Base-by-base conservation (phyloP, 1,140 invertebrate genomes). In the Octopus sinensis region DNA sequence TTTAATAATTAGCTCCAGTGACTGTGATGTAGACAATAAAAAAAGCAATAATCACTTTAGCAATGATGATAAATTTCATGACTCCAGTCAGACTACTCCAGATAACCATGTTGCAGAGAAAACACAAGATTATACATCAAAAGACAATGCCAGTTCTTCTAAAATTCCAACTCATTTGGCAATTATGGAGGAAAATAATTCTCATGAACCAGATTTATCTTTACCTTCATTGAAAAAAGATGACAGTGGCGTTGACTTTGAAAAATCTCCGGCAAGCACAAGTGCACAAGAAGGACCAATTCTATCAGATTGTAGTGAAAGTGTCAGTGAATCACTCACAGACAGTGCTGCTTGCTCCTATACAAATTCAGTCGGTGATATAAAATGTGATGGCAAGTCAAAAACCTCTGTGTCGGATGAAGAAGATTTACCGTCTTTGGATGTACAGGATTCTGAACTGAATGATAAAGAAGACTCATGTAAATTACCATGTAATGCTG, bases 161-260 rank as follows among this genome's bases (percentile, higher is more conserved):
- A 73, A 73, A 23, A 73, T n/a, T 9, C 68, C 7, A n/a, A 23
- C 5, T 17, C 68, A n/a, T 73, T n/a, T n/a, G 30, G 30, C 30
- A 73, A 23, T n/a, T 13, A 13, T 73, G 5, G 68, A 73, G 30
- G 13, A 73, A 73, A 73, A 73, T 23, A 73, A 73, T 23, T n/a
- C 68, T 23, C 5, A 9, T 7, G 68, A 73, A n/a, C 68, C 30
- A 13, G 68, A 73, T 13, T 23, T 13, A 53, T 52, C 56, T 78
- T 75, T 79, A 53, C 79, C 83, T 6, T 81, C 77, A 13, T 62
- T 91, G 81, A 90, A 90, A 82, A 91, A 90, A 83, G 86, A 88
- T 81, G 88, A 90, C 83, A 91, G 88, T 84, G 90, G 88, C 54
- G 90, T 89, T 71, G 87, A 87, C 54, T 81, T 88, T 68, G 89